Conservation (phyloP, 2,888 invertebrate genomes). For the Scaptomyza polygonia region DNA sequence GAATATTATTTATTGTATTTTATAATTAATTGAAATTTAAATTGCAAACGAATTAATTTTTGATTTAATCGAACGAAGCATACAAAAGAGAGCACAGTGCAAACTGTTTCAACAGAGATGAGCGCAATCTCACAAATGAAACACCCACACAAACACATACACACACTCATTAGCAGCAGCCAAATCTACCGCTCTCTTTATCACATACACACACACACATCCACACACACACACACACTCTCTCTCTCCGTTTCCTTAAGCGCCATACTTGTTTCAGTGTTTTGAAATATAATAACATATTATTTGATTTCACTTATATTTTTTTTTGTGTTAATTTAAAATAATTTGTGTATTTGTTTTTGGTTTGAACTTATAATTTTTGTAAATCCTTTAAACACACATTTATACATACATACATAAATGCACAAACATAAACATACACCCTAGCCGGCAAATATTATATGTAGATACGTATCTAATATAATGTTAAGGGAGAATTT, state of each 20-base stretch:
- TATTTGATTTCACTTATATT: conserved; percentile 16
- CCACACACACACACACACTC: conserved; percentile 1
- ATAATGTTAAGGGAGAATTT: conserved; percentile 31
- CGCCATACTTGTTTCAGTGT: conserved; percentile 12
- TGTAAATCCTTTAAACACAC: conserved; percentile 15
- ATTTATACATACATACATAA: conserved; percentile 3
- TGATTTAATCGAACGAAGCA: conserved; percentile 46
- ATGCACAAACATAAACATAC: conserved; percentile 12
- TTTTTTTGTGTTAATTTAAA: conserved; percentile 7
- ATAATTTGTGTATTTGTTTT: conserved; percentile 26
- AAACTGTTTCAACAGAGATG: conserved; percentile 4
- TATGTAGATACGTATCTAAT: conserved; percentile 32
- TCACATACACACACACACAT: conserved; percentile 2
- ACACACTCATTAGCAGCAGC: conserved; percentile 7
- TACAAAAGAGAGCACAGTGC: conserved; percentile 33
- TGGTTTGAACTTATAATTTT: conserved; percentile 27
- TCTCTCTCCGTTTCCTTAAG: conserved; percentile 7
- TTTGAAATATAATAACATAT: conserved; percentile 22
- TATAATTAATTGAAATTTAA: conserved; percentile 68
- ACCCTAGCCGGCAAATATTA: conserved; percentile 23
- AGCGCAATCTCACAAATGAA: conserved; percentile 5
- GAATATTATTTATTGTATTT: conserved; percentile 74
- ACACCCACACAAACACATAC: background rate
- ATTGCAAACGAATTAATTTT: conserved; percentile 29
- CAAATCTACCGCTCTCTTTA: conserved; percentile 13